Evolutionary conservation across 2,888 invertebrate genomes (phyloP), one percentile per base, ranked within the genome.

Genomic region (Stramonita haemastoma): DNA sequence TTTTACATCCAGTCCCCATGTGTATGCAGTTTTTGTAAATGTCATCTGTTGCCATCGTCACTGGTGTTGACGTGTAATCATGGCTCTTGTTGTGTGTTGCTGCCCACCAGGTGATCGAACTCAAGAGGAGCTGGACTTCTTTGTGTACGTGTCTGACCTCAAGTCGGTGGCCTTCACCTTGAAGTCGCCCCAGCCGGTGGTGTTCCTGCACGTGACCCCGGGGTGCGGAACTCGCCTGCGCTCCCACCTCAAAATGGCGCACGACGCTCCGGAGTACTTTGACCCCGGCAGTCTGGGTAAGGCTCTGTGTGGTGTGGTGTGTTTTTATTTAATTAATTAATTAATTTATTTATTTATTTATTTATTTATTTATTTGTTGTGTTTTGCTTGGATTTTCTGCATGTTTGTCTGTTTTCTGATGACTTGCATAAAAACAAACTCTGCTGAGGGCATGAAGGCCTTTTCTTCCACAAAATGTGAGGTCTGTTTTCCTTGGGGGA

Each of bases 161-260:
- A 32, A 60, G 66, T 66, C 60, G 19, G 34, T 86, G 15, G 26
- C 22, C 17, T 97, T 97, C 86, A 97, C 98, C 96, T 98, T 98
- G 96, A 97, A 97, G 6, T 97, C 97, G 96, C 96, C 97, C 0
- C 96, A 98, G 95, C 98, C 98, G 13, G 97, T 98, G 2, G 96
- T 98, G 92, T 98, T 98, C 96, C 97, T 98, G 93, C 98, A 98
- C 94, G 97, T 98, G 29, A 97, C 97, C 92, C 97, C 97, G 88
- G 97, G 96, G 85, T 97, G 97, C 95, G 98, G 97, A 29, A 96
- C 96, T 46, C 97, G 97, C 93, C 97, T 98, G 88, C 96, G 98
- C 88, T 97, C 97, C 93, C 97, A 97, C 88, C 98, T 98, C 97
- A 96, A 96, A 26, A 87, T 90, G 17, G 86, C 86, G 0, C 90